Conservation (phyloP, 2,113 vertebrate species). For the Dinomys branickii region DNA sequence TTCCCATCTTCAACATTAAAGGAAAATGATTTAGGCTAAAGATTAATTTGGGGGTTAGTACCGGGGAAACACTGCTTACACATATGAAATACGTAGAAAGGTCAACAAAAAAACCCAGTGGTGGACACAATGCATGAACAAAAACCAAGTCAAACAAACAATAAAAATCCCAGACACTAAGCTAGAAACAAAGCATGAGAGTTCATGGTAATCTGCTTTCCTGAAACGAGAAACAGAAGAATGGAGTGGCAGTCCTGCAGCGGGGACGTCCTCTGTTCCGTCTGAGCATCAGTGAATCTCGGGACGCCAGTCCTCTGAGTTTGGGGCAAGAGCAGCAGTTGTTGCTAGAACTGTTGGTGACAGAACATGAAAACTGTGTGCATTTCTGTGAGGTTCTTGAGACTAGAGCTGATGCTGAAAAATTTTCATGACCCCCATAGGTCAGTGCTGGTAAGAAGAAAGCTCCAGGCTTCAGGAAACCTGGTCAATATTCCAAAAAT, state of each 20-base stretch:
- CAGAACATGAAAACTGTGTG: not conserved
- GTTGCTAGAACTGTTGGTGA: not conserved
- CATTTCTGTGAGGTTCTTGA: not conserved
- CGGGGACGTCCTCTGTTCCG: not conserved
- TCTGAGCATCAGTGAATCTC: not conserved
- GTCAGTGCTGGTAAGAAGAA: not conserved
- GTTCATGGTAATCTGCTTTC: not conserved
- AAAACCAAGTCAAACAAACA: not conserved
- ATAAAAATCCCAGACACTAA: not conserved
- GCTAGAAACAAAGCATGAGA: not conserved
- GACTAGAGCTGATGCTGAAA: not conserved
- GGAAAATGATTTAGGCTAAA: not conserved
- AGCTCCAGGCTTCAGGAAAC: not conserved
- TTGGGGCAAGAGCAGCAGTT: not conserved
- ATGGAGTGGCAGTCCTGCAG: not conserved
- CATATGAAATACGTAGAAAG: not conserved
- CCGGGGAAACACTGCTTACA: not conserved
- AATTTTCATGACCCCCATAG: not conserved
- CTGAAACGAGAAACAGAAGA: not conserved
- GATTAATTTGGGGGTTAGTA: not conserved
- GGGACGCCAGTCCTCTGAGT: not conserved
- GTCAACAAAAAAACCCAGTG: not conserved
- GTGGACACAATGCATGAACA: not conserved
- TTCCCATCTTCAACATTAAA: not conserved
- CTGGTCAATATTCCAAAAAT: not conserved